These are phyloP conservation scores for Hypocryptadius cinnamomeus DNA, from an alignment of 2,113 vertebrate species.

Conservation along the genomic window DNA sequence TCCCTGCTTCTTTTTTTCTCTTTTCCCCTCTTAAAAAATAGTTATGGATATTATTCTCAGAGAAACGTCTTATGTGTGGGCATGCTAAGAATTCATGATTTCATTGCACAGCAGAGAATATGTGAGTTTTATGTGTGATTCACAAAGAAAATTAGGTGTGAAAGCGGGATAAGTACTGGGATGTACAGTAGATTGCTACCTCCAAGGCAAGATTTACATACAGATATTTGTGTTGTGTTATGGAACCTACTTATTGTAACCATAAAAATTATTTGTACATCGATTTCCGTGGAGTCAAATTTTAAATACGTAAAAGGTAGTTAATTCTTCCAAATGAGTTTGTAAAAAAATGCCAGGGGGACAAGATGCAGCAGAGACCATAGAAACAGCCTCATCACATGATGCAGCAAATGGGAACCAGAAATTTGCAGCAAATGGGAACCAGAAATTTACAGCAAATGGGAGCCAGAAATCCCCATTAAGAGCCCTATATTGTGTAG, in stretches of 20 bases:
- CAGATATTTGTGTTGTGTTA: constrained; percentile 57
- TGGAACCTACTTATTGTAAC: constrained; percentile 40
- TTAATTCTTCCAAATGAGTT: constrained; percentile 56
- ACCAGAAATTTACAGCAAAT: constrained; percentile 33
- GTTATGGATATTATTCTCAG: constrained; percentile 59
- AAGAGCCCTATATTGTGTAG: neutral
- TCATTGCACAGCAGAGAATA: constrained; percentile 62
- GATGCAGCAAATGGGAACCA: constrained; percentile 2
- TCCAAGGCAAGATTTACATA: constrained; percentile 62
- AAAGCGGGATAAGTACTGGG: constrained; percentile 56
- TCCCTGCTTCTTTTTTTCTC: neutral
- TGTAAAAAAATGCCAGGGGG: constrained; percentile 11
- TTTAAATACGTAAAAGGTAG: constrained; percentile 49
- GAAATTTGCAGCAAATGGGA: constrained; percentile 16
- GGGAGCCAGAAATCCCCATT: constrained; percentile 39
- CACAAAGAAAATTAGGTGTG: constrained; percentile 65
- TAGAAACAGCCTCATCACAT: neutral
- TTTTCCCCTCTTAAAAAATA: neutral
- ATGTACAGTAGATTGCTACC: constrained; percentile 47
- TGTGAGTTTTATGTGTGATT: constrained; percentile 62
- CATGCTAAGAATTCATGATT: constrained; percentile 62
- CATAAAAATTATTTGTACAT: constrained; percentile 59
- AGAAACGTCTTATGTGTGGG: constrained; percentile 43
- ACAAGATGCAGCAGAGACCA: constrained; percentile 2
- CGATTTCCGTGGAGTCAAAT: constrained; percentile 44